phyloP scores from a whole-genome alignment of 2,797 vertebrate species.

The Champsocephalus gunnari region DNA sequence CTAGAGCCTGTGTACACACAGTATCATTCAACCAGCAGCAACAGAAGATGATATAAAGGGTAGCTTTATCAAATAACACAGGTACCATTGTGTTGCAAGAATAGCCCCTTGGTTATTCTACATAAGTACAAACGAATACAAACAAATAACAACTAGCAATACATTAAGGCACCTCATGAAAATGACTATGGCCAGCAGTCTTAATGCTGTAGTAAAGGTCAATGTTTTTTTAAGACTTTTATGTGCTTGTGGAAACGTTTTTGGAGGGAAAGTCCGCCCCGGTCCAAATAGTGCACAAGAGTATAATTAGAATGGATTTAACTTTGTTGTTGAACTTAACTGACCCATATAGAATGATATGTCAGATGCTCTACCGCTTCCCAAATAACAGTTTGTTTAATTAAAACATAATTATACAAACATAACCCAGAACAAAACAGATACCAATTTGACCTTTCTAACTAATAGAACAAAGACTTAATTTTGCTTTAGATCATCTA shows the following conservation, averaged over 20 bases:
- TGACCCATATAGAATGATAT: background rate
- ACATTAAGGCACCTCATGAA: background rate
- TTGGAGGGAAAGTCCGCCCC: background rate
- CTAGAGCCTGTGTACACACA: conserved; percentile 11
- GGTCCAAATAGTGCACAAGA: background rate
- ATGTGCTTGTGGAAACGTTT: background rate
- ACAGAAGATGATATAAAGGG: conserved; percentile 27
- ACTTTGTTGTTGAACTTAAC: background rate
- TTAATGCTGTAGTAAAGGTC: background rate
- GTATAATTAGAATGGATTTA: background rate
- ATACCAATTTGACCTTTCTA: background rate
- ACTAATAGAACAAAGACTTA: background rate
- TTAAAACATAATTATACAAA: too few species aligned
- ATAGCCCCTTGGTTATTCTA: background rate
- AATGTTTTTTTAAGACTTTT: background rate
- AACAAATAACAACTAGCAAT: background rate
- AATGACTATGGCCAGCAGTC: background rate
- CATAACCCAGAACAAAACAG: background rate
- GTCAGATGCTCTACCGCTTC: too few species aligned
- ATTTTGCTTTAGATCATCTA: background rate
- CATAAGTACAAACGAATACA: background rate
- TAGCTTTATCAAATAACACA: conserved; percentile 23
- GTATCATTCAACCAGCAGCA: conserved; percentile 19
- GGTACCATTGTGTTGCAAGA: conserved; percentile 15
- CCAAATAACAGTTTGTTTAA: too few species aligned